Evolutionary conservation across 2,113 vertebrate species (phyloP).

Genomic region (Numenius arquata): DNA sequence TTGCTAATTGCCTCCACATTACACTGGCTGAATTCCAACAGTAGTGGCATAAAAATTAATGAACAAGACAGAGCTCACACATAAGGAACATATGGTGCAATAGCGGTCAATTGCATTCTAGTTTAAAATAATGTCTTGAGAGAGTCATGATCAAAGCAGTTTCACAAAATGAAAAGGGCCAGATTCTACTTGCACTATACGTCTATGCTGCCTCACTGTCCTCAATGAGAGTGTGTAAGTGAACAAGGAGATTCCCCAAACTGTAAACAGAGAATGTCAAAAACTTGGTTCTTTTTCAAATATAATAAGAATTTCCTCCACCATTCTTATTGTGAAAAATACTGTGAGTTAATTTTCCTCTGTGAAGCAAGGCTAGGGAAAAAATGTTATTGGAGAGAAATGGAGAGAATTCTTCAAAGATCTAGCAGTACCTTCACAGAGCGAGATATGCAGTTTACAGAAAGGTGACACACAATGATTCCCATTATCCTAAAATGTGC

Average conservation of each 20-base stretch:
- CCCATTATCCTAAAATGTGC: slow-evolving; percentile 27
- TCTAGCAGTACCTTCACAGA: background rate
- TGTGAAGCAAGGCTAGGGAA: background rate
- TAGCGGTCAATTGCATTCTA: slow-evolving; percentile 48
- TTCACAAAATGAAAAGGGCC: slow-evolving; percentile 37
- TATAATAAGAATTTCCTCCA: background rate
- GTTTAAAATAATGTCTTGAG: slow-evolving; percentile 59
- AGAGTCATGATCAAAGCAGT: slow-evolving; percentile 48
- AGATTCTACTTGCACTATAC: slow-evolving; percentile 1
- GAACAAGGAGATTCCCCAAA: background rate
- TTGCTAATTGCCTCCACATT: slow-evolving; percentile 64
- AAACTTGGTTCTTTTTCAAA: background rate
- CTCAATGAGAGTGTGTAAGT: background rate
- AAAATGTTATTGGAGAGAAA: background rate
- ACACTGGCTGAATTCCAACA: slow-evolving; percentile 69
- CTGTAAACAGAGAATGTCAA: background rate
- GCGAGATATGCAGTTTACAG: background rate
- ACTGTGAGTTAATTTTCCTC: background rate
- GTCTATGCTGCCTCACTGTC: slow-evolving; percentile 23
- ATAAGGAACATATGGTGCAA: slow-evolving; percentile 59
- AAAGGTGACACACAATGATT: slow-evolving; percentile 29
- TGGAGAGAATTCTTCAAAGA: background rate
- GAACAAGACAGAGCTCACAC: slow-evolving; percentile 64
- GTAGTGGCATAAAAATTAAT: slow-evolving; percentile 69
- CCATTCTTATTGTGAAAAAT: background rate